Conservation (phyloP, 2,797 vertebrate species). For the Thamnophis elegans region DNA sequence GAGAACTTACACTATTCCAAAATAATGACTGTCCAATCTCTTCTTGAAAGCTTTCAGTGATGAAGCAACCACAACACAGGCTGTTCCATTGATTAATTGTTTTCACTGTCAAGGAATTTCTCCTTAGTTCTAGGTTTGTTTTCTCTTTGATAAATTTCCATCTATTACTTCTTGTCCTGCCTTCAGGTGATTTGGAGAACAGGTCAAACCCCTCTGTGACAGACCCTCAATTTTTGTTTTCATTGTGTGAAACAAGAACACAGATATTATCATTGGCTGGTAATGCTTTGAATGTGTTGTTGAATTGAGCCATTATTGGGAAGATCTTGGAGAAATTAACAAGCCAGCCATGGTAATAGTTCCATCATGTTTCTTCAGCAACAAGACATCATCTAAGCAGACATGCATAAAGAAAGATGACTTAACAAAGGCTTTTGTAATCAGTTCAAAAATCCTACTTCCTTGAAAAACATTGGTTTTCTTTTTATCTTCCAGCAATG, state of each 20-base stretch:
- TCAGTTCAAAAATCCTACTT: neutral
- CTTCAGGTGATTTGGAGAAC: neutral
- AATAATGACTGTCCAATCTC: neutral
- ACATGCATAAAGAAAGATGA: neutral
- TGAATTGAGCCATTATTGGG: neutral
- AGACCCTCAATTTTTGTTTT: neutral
- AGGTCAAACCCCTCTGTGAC: neutral
- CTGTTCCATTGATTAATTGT: neutral
- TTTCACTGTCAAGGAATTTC: neutral
- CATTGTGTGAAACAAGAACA: neutral
- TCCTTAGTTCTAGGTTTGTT: neutral
- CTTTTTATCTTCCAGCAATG: neutral
- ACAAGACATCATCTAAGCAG: neutral
- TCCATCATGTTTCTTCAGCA: neutral
- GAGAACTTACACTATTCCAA: neutral
- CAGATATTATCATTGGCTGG: neutral
- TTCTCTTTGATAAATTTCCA: neutral
- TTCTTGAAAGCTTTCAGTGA: neutral
- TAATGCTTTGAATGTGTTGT: neutral
- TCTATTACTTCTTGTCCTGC: neutral
- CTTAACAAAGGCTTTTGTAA: neutral
- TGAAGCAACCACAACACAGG: neutral
- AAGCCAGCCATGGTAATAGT: neutral
- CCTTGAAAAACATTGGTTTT: neutral
- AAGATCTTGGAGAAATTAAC: neutral